Percentiles rank a stretch among this genome's conserved stretches.
Conservation (phyloP, 92 coral and sea anemone species). For the Zoanthus gigantus region DNA sequence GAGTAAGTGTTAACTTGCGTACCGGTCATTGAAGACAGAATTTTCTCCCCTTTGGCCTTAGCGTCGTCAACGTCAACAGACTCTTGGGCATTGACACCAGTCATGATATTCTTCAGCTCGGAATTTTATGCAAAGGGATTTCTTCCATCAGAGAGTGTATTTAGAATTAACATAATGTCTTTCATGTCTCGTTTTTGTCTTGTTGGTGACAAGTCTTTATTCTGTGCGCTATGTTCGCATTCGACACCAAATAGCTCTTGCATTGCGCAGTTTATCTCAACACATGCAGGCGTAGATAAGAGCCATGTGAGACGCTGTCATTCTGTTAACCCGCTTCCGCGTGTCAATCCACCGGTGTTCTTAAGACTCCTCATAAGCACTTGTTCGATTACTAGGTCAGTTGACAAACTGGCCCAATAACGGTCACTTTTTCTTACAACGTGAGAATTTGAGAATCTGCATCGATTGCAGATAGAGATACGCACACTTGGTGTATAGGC, state of each 20-base stretch:
- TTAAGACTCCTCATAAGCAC: slow-evolving; percentile 59
- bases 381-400: slow-evolving; percentile 55
- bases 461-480: neutral
- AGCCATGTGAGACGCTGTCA: slow-evolving; percentile 51
- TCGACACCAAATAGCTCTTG: neutral
- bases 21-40: slow-evolving; percentile 39
- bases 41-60: slow-evolving; percentile 23
- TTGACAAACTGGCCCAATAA: slow-evolving; percentile 60
- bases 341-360: slow-evolving; percentile 50
- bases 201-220: neutral
- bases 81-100: slow-evolving; percentile 13
- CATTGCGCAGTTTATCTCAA: neutral
- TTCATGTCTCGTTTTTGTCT: slow-evolving; percentile 54
- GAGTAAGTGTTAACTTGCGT: neutral
- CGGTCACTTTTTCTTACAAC: slow-evolving; percentile 58
- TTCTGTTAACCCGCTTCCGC: neutral
- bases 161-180: slow-evolving; percentile 36
- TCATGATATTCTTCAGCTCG: slow-evolving; percentile 52
- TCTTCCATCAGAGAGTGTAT: slow-evolving; percentile 21
- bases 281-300: slow-evolving; percentile 40
- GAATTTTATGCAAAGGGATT: slow-evolving; percentile 29
- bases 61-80: slow-evolving; percentile 47
- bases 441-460: slow-evolving; percentile 14
- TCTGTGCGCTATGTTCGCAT: neutral
- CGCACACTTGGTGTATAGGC: neutral